Base-by-base conservation (phyloP, 2,797 vertebrate species). In the Anas georgica region DNA sequence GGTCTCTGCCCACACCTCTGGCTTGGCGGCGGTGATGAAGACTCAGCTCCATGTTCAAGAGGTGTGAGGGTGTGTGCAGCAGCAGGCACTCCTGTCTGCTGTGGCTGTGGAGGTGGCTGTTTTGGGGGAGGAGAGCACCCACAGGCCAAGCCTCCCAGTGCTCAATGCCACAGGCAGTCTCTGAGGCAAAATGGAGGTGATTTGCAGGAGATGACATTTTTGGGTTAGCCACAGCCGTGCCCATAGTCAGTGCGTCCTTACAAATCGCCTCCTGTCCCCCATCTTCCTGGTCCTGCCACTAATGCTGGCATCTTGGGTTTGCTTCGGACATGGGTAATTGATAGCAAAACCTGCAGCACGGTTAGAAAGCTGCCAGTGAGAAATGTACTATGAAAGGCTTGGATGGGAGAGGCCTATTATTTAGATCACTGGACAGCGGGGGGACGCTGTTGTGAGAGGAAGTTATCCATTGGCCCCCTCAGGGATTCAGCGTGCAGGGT, bases 61-160 rank as follows among this genome's bases (percentile, higher is more conserved):
- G 4, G 20, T 37, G 37, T 1, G n/a, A 52, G 52, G 14, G 6
- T 33, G 23, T 0, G 0, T 63, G 41, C 46, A n/a, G 62, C 35
- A 35, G 35, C 35, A 35, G 35, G 35, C 35, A 35, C 23, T 33
- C 10, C 37, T 59, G 3, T 37, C 39, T 56, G 33, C 12, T 7
- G 46, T 46, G 46, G 26, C 48, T 91, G 21, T 56, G 60, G 18
- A 52, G 60, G 48, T 50, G 48, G 48, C 48, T 29, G 18, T 2
- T 2, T 63, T 4, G 33, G 48, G 68, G 46, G 37, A 72, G 43
- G 33, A 63, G 29, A 33, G 39, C n/a, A 88, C 10, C 12, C 3
- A 1, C 7, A 12, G 29, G 35, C 67, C 33, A 72, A 58, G 48
- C 3, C 17, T 37, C 18, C 46, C 10, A 6, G 28, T 20, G 37